Conservation (phyloP, 2,888 invertebrate species). For the Andrena praecox region DNA sequence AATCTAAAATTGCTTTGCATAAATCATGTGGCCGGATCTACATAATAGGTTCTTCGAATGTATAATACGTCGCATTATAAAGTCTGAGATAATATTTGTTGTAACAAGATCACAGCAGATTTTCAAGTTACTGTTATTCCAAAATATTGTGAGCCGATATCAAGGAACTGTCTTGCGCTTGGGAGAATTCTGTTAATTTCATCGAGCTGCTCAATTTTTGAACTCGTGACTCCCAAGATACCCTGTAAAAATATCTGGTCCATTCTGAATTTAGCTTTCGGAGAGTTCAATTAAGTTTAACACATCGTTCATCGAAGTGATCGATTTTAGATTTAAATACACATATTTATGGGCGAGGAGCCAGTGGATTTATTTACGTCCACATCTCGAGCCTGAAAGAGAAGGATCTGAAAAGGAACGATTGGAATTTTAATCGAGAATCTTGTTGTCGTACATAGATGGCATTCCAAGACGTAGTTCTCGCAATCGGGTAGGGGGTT, state of each 20-base stretch:
- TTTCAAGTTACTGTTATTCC: constrained; percentile 10
- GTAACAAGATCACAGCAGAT: background rate
- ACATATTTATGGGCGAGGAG: constrained; percentile 19
- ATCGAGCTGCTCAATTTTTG: background rate
- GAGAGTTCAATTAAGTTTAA: background rate
- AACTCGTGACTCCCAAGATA: no score
- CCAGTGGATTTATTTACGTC: constrained; percentile 54
- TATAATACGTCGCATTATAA: constrained; percentile 6
- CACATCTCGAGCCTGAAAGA: constrained; percentile 25
- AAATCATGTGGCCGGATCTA: constrained; percentile 9
- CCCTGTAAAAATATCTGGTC: background rate
- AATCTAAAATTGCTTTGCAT: background rate
- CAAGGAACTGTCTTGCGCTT: background rate
- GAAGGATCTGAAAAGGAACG: constrained; percentile 64
- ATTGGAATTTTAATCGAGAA: constrained; percentile 72
- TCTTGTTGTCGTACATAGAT: constrained; percentile 66
- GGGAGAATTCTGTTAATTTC: background rate
- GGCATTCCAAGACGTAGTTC: constrained; percentile 64
- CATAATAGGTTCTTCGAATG: constrained; percentile 1
- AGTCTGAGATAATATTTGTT: constrained; percentile 38
- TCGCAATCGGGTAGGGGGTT: constrained; percentile 53
- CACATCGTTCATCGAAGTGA: background rate
- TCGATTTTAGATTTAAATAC: constrained; percentile 35
- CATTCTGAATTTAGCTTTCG: background rate
- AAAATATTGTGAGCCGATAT: constrained; percentile 20